A percentile compares a stretch with the other conserved stretches of the same genome.
These are phyloP conservation scores for Spodoptera frugiperda DNA, from an alignment of 1,140 invertebrate genomes.

Conservation along the genomic window DNA sequence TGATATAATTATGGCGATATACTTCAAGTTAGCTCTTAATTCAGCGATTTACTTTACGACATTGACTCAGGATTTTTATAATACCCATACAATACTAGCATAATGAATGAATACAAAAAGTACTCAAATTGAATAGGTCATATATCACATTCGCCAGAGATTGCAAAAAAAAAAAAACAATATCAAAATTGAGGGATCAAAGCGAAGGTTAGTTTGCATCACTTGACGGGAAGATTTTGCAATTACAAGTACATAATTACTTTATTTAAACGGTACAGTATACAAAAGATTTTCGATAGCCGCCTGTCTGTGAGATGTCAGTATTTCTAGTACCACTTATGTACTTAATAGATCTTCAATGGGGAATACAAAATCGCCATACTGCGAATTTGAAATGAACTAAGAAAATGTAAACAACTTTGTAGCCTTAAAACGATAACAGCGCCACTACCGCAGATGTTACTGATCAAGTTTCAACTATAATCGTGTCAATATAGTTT, in stretches of 20 bases:
- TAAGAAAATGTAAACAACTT: too few relatives aligned
- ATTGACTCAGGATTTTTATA: constrained; percentile 5
- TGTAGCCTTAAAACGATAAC: too few relatives aligned
- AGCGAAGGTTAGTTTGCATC: background rate
- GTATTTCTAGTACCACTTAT: constrained; percentile 13
- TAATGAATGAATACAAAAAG: background rate
- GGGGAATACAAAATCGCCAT: too few relatives aligned
- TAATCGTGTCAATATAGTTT: too few relatives aligned
- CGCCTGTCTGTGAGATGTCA: constrained; percentile 11
- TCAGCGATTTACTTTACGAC: constrained; percentile 13
- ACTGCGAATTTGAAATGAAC: too few relatives aligned
- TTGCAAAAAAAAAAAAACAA: background rate
- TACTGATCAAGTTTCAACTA: too few relatives aligned
- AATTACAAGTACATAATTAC: constrained; percentile 11
- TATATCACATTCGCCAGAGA: background rate
- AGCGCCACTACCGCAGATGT: too few relatives aligned
- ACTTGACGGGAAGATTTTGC: constrained; percentile 35
- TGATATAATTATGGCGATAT: constrained; percentile 39
- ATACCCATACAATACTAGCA: too few relatives aligned
- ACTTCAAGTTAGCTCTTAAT: constrained; percentile 13
- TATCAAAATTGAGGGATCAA: constrained; percentile 4
- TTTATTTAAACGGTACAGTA: constrained; percentile 7
- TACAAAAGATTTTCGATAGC: constrained; percentile 24
- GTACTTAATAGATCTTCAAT: background rate
- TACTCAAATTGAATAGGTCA: background rate